Percentiles rank a stretch among this genome's conserved stretches.
Evolutionary conservation across 2,888 invertebrate species (phyloP).

Genomic region (Anthrax anthrax): DNA sequence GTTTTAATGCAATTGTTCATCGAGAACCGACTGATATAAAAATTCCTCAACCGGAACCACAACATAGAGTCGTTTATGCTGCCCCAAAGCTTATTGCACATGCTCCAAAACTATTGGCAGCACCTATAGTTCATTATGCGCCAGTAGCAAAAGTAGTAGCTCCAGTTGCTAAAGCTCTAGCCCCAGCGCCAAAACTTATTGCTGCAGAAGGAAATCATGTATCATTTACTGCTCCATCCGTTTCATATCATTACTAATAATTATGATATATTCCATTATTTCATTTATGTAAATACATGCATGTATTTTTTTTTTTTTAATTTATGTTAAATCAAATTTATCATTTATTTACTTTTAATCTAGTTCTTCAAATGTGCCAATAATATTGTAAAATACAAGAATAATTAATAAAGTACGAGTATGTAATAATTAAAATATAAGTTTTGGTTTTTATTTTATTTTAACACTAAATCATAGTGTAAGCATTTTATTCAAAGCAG

Average conservation of each 20-base stretch:
- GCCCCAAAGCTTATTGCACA: conserved; percentile 18
- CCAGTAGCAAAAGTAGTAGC: background rate
- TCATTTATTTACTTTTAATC: background rate
- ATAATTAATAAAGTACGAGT: too few species aligned
- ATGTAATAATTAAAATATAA: too few species aligned
- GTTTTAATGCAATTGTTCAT: conserved; percentile 40
- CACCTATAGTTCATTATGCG: conserved; percentile 20
- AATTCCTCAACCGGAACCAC: conserved; percentile 23
- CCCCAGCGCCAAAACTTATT: conserved; percentile 4
- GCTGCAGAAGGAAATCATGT: conserved; percentile 19
- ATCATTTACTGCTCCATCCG: conserved; percentile 20
- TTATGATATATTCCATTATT: background rate
- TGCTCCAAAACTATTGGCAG: conserved; percentile 1
- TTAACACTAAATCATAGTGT: too few species aligned
- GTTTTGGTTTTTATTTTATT: too few species aligned
- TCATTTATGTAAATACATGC: too few species aligned
- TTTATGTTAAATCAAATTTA: background rate
- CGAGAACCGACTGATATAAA: conserved; percentile 35
- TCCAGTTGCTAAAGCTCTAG: conserved; percentile 12
- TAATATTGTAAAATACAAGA: too few species aligned
- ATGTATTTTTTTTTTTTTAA: too few species aligned
- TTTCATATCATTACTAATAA: conserved; percentile 22
- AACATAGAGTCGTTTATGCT: conserved; percentile 17
- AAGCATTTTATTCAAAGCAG: too few species aligned
- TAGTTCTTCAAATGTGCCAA: conserved; percentile 3